phyloP scores from a whole-genome alignment of 2,113 vertebrate species.

The Phylloscopus whistleri region DNA sequence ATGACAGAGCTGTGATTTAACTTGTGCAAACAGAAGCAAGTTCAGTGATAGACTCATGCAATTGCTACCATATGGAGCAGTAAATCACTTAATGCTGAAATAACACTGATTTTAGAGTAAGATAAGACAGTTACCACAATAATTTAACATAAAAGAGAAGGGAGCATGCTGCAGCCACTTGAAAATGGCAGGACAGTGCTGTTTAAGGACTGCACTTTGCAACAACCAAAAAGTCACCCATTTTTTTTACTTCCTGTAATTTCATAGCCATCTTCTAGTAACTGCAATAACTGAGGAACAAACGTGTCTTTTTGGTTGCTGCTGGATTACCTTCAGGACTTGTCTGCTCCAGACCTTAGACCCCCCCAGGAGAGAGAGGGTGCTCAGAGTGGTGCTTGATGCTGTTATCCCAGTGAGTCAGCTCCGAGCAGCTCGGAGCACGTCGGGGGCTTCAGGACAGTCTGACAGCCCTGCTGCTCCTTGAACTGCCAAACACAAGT shows the following conservation, averaged over 20 bases:
- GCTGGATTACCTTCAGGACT: neutral
- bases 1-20: neutral
- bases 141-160: neutral
- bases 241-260: neutral
- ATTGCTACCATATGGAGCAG: neutral
- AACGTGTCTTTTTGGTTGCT: neutral
- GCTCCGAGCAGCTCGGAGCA: neutral
- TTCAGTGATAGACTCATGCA: neutral
- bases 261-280: neutral
- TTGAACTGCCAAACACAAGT: neutral
- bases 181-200: neutral
- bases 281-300: neutral
- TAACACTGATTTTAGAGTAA: neutral
- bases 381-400: neutral
- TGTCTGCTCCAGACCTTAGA: neutral
- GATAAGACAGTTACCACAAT: neutral
- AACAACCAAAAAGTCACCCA: neutral
- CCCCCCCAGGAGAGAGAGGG: neutral
- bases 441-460: fast-evolving
- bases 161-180: neutral
- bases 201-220: neutral
- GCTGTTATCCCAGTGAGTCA: neutral
- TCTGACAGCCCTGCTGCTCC: neutral
- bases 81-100: neutral
- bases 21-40: neutral